Evolutionary conservation across 2,113 vertebrate genomes (phyloP).

Genomic region (Turnix velox): DNA sequence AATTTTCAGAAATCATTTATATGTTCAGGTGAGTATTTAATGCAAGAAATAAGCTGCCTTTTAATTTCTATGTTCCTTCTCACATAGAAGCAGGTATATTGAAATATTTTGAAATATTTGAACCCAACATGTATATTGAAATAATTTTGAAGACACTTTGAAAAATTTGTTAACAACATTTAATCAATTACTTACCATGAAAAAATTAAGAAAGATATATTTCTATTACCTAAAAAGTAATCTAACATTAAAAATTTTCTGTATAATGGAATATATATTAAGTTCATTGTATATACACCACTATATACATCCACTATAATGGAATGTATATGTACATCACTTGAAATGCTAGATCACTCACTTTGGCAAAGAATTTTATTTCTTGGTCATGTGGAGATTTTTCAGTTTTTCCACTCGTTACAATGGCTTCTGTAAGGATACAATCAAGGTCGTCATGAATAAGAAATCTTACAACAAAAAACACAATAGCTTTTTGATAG

Average conservation of each 20-base stretch:
- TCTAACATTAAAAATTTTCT: neutral
- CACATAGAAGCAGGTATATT: neutral
- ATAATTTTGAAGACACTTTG: neutral
- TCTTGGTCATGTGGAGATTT: slow-evolving; percentile 95
- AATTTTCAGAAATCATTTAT: neutral
- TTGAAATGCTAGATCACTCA: slow-evolving; percentile 58
- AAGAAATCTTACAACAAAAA: neutral
- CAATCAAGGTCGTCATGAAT: neutral
- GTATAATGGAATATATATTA: neutral
- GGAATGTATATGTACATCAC: neutral
- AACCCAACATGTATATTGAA: neutral
- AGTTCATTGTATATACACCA: too few species aligned
- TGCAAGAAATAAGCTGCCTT: neutral
- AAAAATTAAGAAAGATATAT: neutral
- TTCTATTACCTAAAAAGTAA: neutral
- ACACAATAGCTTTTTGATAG: neutral
- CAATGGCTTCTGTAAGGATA: slow-evolving; percentile 86
- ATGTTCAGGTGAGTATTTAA: neutral
- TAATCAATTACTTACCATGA: neutral
- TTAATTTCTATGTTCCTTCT: neutral
- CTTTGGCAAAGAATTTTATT: slow-evolving; percentile 99
- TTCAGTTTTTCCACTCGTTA: slow-evolving; percentile 91
- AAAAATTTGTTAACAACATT: neutral
- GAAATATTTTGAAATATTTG: neutral
- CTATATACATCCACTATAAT: too few species aligned